A percentile compares a stretch with the other conserved stretches of the same genome.
Evolutionary conservation across 2,113 vertebrate genomes (phyloP).

Genomic region (Sinocyclocheilus rhinocerous): DNA sequence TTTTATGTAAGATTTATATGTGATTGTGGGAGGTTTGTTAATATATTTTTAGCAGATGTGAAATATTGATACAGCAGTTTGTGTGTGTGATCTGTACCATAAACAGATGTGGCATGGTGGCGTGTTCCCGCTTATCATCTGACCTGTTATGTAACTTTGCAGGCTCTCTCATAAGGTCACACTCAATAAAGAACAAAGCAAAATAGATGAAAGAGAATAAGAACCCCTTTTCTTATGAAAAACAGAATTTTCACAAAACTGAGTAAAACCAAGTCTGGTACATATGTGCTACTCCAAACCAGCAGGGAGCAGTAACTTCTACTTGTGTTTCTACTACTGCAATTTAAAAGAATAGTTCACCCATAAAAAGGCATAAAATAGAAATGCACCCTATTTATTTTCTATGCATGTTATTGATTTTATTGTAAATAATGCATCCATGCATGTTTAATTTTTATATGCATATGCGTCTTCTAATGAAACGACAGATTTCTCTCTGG

Average conservation of each 20-base stretch:
- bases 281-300: background rate
- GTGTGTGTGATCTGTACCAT: background rate
- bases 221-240: background rate
- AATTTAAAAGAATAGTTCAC: background rate
- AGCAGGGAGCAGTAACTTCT: background rate
- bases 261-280: background rate
- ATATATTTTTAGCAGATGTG: background rate
- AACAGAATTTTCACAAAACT: background rate
- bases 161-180: conserved; percentile 15
- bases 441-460: no score
- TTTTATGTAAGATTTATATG: background rate
- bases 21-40: background rate
- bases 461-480: no score
- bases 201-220: conserved; percentile 3
- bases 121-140: conserved; percentile 57
- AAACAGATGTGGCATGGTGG: background rate
- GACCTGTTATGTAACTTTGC: conserved; percentile 53
- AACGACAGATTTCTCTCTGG: no score
- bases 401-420: background rate
- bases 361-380: background rate
- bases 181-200: conserved; percentile 1
- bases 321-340: background rate
- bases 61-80: background rate
- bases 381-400: background rate
- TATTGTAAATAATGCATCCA: no score